phyloP scores from a whole-genome alignment of 2,113 vertebrate species.

The Pelvicachromis taeniatus region DNA sequence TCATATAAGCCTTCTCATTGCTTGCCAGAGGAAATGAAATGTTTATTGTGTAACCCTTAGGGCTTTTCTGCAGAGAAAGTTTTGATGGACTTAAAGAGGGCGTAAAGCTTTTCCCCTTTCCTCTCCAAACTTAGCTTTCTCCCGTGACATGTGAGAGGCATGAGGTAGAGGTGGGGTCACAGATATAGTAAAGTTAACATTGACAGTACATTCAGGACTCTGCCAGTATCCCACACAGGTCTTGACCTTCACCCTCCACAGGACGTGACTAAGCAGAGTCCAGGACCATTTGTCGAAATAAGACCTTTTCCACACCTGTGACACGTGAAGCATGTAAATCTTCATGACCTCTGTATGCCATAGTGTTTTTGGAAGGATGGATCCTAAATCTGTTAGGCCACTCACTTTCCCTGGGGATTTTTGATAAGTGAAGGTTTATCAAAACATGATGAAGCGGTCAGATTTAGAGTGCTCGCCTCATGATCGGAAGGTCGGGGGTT shows the following conservation, averaged over 20 bases:
- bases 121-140: slow-evolving; percentile 43
- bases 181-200: slow-evolving; percentile 1
- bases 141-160: slow-evolving; percentile 33
- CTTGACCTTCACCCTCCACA: background rate
- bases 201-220: background rate
- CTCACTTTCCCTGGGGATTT: background rate
- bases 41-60: slow-evolving; percentile 68
- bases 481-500: too few relatives aligned
- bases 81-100: slow-evolving; percentile 55
- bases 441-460: background rate
- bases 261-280: background rate
- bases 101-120: slow-evolving; percentile 43
- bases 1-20: slow-evolving; percentile 65
- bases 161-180: slow-evolving; percentile 43
- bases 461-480: too few relatives aligned
- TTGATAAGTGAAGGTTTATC: background rate
- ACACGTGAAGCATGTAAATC: background rate
- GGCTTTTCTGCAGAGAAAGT: slow-evolving; percentile 38
- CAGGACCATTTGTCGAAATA: background rate
- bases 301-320: background rate
- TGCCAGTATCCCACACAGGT: background rate
- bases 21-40: slow-evolving; percentile 77
- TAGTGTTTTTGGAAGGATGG: background rate
- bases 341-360: background rate
- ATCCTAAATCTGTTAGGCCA: background rate